Conservation (phyloP, 2,113 vertebrate genomes). For the Ardeotis arabs region DNA sequence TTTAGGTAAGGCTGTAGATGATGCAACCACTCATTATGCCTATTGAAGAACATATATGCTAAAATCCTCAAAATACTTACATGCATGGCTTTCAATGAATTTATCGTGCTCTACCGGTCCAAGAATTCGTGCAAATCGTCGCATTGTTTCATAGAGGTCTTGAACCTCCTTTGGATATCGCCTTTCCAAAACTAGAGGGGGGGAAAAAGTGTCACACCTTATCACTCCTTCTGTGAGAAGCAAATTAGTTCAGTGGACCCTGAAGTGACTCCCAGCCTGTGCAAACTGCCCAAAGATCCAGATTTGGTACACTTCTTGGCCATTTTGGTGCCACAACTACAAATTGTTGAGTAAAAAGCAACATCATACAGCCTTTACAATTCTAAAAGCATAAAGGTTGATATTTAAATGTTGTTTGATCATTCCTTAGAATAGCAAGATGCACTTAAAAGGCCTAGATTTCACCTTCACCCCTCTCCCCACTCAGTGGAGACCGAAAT, state of each 20-base stretch:
- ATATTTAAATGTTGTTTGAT: not conserved
- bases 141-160: slow-evolving; percentile 94
- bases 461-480: not conserved
- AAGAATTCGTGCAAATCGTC: slow-evolving; percentile 89
- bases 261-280: fast-evolving
- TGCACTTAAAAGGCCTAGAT: not conserved
- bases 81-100: slow-evolving; percentile 95
- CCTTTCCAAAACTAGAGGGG: slow-evolving; percentile 87
- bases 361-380: not conserved
- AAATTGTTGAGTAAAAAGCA: not conserved
- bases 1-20: not conserved
- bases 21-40: not conserved
- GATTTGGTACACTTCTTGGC: not conserved
- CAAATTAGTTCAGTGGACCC: not conserved
- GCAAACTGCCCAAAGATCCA: fast-evolving
- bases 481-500: not conserved
- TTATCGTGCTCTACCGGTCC: slow-evolving; percentile 94
- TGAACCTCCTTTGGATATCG: slow-evolving; percentile 95
- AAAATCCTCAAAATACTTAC: slow-evolving; percentile 76
- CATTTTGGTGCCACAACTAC: not conserved
- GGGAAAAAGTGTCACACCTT: fast-evolving
- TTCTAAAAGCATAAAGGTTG: not conserved
- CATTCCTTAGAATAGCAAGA: not conserved
- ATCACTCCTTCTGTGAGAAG: not conserved
- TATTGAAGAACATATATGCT: not conserved